Evolutionary conservation across 2,113 vertebrate genomes (phyloP).

Genomic region (Pterocles burchelli): DNA sequence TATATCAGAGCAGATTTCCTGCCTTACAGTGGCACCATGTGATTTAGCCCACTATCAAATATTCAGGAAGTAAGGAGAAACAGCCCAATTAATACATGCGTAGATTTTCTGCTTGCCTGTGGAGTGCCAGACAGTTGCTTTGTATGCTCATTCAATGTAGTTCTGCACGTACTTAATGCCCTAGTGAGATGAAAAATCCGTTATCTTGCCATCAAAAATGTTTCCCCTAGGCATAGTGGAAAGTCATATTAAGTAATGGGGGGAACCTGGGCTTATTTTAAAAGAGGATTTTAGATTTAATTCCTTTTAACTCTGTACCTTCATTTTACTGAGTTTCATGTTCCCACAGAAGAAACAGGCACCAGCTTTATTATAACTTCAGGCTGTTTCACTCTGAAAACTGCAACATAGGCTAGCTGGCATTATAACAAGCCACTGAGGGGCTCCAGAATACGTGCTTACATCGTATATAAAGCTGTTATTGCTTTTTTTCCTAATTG

Average conservation of each 20-base stretch:
- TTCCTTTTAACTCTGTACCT: not conserved
- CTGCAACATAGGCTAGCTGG: not conserved
- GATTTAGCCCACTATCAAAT: not conserved
- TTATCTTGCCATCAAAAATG: not conserved
- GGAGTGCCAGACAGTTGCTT: not conserved
- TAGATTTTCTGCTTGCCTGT: not conserved
- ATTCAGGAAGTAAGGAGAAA: not conserved
- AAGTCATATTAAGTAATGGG: not conserved
- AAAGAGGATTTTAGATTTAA: not conserved
- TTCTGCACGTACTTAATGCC: not conserved
- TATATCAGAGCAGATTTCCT: not conserved
- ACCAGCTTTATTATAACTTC: not conserved
- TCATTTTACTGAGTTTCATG: not conserved
- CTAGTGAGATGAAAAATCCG: not conserved
- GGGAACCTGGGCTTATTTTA: not conserved
- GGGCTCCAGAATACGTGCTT: not conserved
- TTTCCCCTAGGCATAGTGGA: not conserved
- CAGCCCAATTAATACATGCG: not conserved
- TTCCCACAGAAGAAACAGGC: not conserved
- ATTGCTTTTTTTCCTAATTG: not conserved
- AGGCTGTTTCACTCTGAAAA: not conserved
- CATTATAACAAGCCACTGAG: not conserved
- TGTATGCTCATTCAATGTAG: not conserved
- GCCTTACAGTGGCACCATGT: not conserved
- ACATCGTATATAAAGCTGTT: not conserved